A percentile compares a stretch with the other conserved stretches of the same genome.
Evolutionary conservation across 1,140 invertebrate species (phyloP).

Genomic region (Macrotrachela quadricornifera): DNA sequence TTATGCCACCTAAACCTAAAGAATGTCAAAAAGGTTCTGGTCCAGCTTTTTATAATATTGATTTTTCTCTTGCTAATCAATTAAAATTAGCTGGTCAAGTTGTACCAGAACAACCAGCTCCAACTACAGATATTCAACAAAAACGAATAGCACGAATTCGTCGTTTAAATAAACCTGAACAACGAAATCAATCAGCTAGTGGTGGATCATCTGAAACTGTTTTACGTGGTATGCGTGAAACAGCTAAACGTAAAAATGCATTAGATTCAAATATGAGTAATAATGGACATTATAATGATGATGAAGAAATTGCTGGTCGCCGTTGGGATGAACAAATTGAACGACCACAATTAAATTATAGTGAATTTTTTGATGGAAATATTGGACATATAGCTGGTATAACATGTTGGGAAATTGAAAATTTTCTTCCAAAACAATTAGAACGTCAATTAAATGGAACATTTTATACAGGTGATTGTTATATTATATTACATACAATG

Average conservation of each 20-base stretch:
- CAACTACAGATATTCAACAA: neutral
- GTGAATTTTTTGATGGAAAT: constrained; percentile 93
- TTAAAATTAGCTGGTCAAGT: constrained; percentile 58
- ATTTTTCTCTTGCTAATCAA: constrained; percentile 85
- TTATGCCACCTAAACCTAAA: constrained; percentile 72
- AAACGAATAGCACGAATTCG: constrained; percentile 12
- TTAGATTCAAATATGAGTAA: constrained; percentile 20
- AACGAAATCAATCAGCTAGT: neutral
- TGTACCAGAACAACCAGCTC: neutral
- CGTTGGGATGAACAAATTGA: constrained; percentile 52
- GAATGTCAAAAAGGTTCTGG: constrained; percentile 44
- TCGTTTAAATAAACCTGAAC: constrained; percentile 3
- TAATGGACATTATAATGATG: constrained; percentile 10
- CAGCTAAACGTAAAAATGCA: constrained; percentile 59
- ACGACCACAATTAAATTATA: constrained; percentile 89
- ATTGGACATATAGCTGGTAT: constrained; percentile 50
- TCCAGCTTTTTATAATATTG: constrained; percentile 89
- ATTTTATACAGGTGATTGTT: constrained; percentile 97
- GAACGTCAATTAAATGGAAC: constrained; percentile 65
- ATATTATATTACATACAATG: constrained; percentile 78
- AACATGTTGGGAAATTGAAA: constrained; percentile 91
- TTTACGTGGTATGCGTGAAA: constrained; percentile 68
- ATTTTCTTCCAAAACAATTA: constrained; percentile 80
- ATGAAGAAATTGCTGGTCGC: neutral
- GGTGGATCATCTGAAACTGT: constrained; percentile 1